These are phyloP conservation scores for Scolopax rusticola DNA, from an alignment of 2,797 vertebrate genomes.

Conservation along the genomic window DNA sequence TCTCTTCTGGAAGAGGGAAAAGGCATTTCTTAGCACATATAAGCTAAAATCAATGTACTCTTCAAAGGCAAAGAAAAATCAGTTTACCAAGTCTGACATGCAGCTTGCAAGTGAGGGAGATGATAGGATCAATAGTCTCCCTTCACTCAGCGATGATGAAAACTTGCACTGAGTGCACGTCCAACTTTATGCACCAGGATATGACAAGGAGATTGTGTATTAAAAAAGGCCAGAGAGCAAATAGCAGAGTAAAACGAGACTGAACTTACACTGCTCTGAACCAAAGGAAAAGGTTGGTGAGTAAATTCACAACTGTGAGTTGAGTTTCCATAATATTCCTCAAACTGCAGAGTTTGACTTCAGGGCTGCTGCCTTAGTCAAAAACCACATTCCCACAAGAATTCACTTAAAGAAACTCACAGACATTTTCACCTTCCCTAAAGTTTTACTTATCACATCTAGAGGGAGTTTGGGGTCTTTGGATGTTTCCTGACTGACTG, in stretches of 20 bases:
- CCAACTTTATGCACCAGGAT: neutral
- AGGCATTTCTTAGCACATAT: slow-evolving; percentile 23
- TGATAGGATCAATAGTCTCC: slow-evolving; percentile 47
- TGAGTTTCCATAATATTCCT: neutral
- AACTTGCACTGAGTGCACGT: neutral
- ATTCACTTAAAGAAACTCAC: neutral
- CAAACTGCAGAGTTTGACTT: neutral
- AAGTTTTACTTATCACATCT: neutral
- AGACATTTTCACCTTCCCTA: neutral
- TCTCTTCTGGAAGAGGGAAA: neutral
- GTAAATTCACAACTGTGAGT: neutral
- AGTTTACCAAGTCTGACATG: slow-evolving; percentile 51
- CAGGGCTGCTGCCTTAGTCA: neutral
- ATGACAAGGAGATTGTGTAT: neutral
- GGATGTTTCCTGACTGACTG: neutral
- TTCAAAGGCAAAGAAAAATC: slow-evolving; percentile 71
- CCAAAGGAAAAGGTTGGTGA: neutral
- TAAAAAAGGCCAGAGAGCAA: neutral
- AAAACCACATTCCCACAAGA: neutral
- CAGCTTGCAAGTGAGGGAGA: neutral
- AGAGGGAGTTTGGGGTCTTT: neutral
- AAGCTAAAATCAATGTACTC: slow-evolving; percentile 75
- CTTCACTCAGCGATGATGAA: slow-evolving; percentile 19
- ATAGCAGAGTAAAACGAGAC: neutral
- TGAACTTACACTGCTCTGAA: neutral